phyloP scores from a whole-genome alignment of 2,797 vertebrate species.

The Chiloscyllium punctatum region DNA sequence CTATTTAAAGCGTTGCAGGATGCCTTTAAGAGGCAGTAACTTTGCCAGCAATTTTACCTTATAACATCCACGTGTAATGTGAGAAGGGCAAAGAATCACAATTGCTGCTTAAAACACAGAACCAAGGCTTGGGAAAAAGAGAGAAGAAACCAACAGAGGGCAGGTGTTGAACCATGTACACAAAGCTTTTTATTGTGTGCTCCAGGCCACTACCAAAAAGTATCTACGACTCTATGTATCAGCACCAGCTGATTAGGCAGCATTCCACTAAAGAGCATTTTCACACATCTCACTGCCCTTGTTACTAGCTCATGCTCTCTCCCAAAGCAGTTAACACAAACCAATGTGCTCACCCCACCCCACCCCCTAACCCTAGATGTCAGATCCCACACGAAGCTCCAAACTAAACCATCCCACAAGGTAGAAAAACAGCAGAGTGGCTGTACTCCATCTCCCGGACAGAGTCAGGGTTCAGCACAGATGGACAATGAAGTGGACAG shows the following conservation, averaged over 20 bases:
- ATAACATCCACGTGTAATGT: neutral
- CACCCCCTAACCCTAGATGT: constrained; percentile 47
- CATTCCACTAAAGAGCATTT: constrained; percentile 41
- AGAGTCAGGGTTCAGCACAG: constrained; percentile 60
- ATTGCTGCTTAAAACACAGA: neutral
- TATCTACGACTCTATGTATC: no score
- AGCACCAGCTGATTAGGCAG: constrained; percentile 29
- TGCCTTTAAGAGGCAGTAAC: neutral
- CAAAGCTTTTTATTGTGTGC: neutral
- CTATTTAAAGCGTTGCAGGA: neutral
- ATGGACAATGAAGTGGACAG: no score
- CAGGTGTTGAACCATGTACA: neutral
- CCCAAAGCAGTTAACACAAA: constrained; percentile 55
- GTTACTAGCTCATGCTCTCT: neutral
- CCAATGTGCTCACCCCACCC: constrained; percentile 52
- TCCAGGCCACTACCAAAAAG: neutral
- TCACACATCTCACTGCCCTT: constrained; percentile 49
- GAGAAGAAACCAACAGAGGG: neutral
- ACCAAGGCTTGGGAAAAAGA: neutral
- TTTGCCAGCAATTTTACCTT: neutral
- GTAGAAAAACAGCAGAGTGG: constrained; percentile 51
- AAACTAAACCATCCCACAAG: constrained; percentile 44
- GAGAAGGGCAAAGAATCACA: neutral
- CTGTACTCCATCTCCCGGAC: constrained; percentile 68
- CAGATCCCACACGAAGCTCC: constrained; percentile 59